A percentile compares a stretch with the other conserved stretches of the same genome.
Evolutionary conservation across 2,797 vertebrate genomes (phyloP).

Genomic region (Pangasius djambal): DNA sequence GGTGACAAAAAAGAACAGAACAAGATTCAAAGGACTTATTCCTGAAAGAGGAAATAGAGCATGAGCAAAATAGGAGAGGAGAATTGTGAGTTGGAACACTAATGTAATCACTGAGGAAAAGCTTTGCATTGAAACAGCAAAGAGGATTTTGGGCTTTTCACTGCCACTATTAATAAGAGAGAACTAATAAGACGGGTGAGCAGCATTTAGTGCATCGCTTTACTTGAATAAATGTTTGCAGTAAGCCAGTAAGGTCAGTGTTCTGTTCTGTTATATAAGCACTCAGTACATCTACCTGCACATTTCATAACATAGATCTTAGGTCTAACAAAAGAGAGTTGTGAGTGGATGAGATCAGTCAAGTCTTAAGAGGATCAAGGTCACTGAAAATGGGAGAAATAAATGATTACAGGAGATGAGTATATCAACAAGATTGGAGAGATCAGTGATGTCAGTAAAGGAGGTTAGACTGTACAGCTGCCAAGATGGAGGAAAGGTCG

Average conservation of each 20-base stretch:
- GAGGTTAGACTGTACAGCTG: conserved; percentile 3
- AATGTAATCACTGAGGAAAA: not conserved
- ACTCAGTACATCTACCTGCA: not conserved
- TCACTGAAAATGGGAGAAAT: conserved; percentile 28
- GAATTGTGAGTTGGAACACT: not conserved
- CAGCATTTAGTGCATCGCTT: conserved; percentile 10
- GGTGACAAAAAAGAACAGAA: not conserved
- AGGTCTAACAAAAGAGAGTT: conserved; percentile 2
- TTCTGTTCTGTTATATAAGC: not conserved
- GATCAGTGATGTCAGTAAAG: conserved; percentile 15
- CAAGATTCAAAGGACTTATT: not conserved
- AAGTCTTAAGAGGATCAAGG: conserved; percentile 8
- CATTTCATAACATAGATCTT: conserved; percentile 26
- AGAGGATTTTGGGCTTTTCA: not conserved
- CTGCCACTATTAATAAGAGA: not conserved
- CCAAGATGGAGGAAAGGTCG: not conserved
- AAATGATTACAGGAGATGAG: conserved; percentile 29
- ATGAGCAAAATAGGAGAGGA: not conserved
- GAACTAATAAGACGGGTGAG: not conserved
- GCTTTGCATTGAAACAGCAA: not conserved
- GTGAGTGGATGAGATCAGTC: conserved; percentile 8
- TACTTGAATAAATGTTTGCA: conserved; percentile 11
- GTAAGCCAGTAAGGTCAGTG: conserved; percentile 20
- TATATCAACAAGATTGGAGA: conserved; percentile 29
- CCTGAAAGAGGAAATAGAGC: not conserved